Evolutionary conservation across 2,888 invertebrate genomes (phyloP), one percentile per base, ranked within the genome.

Genomic region (Agrilus mali): DNA sequence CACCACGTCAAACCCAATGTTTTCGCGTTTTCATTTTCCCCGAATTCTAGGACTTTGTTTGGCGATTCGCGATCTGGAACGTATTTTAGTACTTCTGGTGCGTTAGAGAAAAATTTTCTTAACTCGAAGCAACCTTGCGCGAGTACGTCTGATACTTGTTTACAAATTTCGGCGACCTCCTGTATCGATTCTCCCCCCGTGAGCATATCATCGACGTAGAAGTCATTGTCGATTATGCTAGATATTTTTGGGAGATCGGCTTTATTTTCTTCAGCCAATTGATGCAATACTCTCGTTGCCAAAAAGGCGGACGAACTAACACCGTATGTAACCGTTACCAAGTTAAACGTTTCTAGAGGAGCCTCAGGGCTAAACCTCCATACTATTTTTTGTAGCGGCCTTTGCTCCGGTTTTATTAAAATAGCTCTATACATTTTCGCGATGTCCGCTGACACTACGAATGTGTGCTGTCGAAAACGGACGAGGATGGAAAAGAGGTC

Each of bases 1-100:
- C 27, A 40, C 73, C 72, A 60, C 12, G 31, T 42, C n/a, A 44
- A n/a, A 22, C 44, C 47, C n/a, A 47, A 36, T 7, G 37, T 42
- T 22, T 47, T 47, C 13, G 20, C 33, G 4, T 33, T 31, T 12
- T 37, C 33, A 38, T 38, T 38, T 36, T 40, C 36, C 7, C 40
- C 43, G 36, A 47, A 38, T 20, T 31, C 36, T 33, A 44, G 8
- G 2, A 37, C 13, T 32, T 35, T 38, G 1, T 17, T 14, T 13
- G 40, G 16, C 22, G 22, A 13, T 31, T 36, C 3, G 32, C 34
- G 20, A 20, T 38, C 41, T 8, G 12, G 20, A 14, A 43, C 17
- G 15, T 43, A 37, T 12, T 43, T 16, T 16, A 43, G 32, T n/a
- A 40, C 10, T 20, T 40, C 35, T 14, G 32, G n/a, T 36, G 32